A percentile compares a stretch with the other conserved stretches of the same genome.
phyloP scores from a whole-genome alignment of 1,140 invertebrate genomes.

The Heliconius melpomene region DNA sequence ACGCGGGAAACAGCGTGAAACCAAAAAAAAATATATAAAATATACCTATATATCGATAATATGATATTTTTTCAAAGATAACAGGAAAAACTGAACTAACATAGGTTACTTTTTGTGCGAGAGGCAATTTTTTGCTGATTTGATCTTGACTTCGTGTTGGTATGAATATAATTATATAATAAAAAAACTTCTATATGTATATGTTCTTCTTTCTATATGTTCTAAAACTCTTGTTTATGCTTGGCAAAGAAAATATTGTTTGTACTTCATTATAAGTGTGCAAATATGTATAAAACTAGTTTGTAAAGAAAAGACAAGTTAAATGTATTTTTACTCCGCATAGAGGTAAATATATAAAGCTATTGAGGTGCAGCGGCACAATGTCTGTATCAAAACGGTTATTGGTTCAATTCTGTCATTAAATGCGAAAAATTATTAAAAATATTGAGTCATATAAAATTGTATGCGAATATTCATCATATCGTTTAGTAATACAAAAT shows the following conservation, averaged over 20 bases:
- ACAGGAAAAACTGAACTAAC: not conserved
- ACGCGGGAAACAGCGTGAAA: not conserved
- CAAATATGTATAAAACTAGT: slow-evolving; percentile 1
- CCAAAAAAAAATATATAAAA: not conserved
- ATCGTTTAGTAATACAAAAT: too few species aligned
- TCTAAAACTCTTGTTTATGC: not conserved
- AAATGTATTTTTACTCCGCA: not conserved
- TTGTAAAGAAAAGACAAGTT: not conserved
- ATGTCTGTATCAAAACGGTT: not conserved
- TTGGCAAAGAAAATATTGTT: not conserved
- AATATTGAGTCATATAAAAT: too few species aligned
- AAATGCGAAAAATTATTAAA: too few species aligned
- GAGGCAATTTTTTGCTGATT: not conserved
- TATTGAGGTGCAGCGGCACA: not conserved
- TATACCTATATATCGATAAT: not conserved
- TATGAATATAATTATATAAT: not conserved
- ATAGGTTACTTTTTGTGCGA: not conserved
- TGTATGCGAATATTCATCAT: too few species aligned
- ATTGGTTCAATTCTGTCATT: not conserved
- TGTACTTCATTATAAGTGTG: not conserved
- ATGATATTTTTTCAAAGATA: not conserved
- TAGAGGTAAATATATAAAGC: too few species aligned
- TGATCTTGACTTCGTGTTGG: not conserved
- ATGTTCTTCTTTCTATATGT: too few species aligned
- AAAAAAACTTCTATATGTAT: not conserved